Conservation (phyloP, 1,140 invertebrate genomes). For the Tachypleus tridentatus region DNA sequence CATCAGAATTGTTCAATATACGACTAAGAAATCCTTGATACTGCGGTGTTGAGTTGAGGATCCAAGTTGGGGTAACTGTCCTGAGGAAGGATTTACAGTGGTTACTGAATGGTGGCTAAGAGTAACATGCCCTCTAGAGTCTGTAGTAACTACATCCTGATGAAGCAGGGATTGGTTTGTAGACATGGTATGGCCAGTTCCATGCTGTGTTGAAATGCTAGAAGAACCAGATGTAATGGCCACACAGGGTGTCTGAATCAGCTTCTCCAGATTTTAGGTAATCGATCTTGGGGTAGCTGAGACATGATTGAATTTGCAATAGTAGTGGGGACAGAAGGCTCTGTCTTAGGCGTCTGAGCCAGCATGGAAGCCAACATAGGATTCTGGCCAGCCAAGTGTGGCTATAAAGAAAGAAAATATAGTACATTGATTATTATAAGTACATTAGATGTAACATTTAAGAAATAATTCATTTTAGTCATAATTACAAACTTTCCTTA, state of each 20-base stretch:
- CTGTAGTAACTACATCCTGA: constrained; percentile 16
- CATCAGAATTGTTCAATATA: not conserved
- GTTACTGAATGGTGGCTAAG: constrained; percentile 6
- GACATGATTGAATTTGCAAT: constrained; percentile 18
- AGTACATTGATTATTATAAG: too few relatives aligned
- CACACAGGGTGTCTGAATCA: constrained; percentile 7
- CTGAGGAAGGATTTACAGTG: too few relatives aligned
- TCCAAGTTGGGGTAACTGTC: too few relatives aligned
- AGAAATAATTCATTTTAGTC: too few relatives aligned
- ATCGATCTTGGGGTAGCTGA: constrained; percentile 20
- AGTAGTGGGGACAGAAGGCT: constrained; percentile 12
- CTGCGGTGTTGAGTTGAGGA: not conserved
- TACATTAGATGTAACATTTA: too few relatives aligned
- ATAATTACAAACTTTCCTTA: too few relatives aligned
- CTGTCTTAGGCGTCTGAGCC: constrained; percentile 19
- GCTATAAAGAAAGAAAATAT: too few relatives aligned
- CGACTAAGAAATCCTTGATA: not conserved
- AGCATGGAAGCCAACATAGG: constrained; percentile 24
- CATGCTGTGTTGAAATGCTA: too few relatives aligned
- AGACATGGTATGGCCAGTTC: too few relatives aligned
- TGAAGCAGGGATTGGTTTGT: not conserved
- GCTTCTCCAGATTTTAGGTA: constrained; percentile 22
- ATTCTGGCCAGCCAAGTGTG: constrained; percentile 18
- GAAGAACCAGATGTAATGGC: not conserved
- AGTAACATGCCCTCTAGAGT: constrained; percentile 14